phyloP scores from a whole-genome alignment of 2,113 vertebrate genomes.

The Climacteris rufus region DNA sequence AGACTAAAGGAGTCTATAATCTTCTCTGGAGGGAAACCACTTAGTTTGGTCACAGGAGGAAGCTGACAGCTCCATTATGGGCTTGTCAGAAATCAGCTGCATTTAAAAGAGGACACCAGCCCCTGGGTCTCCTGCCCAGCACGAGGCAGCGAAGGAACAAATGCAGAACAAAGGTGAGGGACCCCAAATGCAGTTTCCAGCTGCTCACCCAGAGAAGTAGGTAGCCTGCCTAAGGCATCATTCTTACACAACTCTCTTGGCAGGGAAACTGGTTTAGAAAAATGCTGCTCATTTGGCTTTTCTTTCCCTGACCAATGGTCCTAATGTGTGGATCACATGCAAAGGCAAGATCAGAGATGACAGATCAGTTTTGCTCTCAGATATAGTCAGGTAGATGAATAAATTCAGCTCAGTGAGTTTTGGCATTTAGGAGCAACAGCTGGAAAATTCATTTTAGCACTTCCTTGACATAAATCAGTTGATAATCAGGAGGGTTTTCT shows the following conservation, averaged over 20 bases:
- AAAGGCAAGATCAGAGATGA: conserved; percentile 34
- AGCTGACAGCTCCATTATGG: not conserved
- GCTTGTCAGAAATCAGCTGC: not conserved
- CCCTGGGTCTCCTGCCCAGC: not conserved
- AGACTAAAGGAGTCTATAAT: not conserved
- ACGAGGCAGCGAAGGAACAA: not conserved
- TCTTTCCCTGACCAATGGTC: not conserved
- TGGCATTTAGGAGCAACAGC: conserved; percentile 26
- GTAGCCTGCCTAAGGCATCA: conserved; percentile 9
- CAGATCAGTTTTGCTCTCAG: conserved; percentile 29
- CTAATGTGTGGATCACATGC: not conserved
- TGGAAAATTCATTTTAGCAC: conserved; percentile 45
- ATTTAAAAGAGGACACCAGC: not conserved
- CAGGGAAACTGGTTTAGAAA: conserved; percentile 32
- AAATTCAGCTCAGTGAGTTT: conserved; percentile 14
- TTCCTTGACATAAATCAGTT: not conserved
- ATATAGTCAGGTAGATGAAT: conserved; percentile 27
- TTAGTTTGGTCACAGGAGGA: not conserved
- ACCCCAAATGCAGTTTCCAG: not conserved
- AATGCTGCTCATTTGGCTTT: conserved; percentile 34
- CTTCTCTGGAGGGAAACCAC: not conserved
- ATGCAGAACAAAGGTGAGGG: not conserved
- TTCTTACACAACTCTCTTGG: not conserved
- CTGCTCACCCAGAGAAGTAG: not conserved
- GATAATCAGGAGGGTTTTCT: not conserved